phyloP scores from a whole-genome alignment of 2,113 vertebrate species.

The Leptobrachium ailaonicum region DNA sequence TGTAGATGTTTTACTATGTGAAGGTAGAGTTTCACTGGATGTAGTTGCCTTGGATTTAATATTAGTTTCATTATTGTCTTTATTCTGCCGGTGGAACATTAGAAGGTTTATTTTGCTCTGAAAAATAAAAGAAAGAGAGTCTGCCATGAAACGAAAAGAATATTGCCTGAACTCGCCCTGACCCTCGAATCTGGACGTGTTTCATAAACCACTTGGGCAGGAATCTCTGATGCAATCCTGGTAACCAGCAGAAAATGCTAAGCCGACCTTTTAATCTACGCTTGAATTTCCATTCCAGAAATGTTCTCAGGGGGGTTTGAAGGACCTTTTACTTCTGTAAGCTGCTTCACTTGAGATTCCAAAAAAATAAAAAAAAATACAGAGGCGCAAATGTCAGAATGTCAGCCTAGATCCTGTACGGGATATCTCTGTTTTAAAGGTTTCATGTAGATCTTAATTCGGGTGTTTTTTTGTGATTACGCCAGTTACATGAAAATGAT shows the following conservation, averaged over 20 bases:
- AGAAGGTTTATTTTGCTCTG: neutral
- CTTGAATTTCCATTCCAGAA: slow-evolving; percentile 50
- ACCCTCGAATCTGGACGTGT: slow-evolving; percentile 63
- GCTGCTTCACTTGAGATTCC: neutral
- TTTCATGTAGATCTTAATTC: too few relatives aligned
- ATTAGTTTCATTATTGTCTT: slow-evolving; percentile 18
- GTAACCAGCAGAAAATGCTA: slow-evolving; percentile 59
- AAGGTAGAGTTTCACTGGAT: neutral
- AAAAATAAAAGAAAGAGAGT: too few relatives aligned
- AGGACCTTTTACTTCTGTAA: neutral
- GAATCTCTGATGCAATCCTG: slow-evolving; percentile 58
- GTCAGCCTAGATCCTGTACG: too few relatives aligned
- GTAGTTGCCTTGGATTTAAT: neutral
- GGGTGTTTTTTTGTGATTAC: too few relatives aligned
- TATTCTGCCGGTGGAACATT: neutral
- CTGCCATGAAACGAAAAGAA: neutral
- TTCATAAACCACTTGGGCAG: slow-evolving; percentile 56
- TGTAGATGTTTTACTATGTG: too few relatives aligned
- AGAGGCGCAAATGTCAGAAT: too few relatives aligned
- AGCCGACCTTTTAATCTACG: slow-evolving; percentile 52
- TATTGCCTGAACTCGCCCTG: slow-evolving; percentile 63
- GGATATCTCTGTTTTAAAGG: too few relatives aligned
- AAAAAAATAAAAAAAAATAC: neutral
- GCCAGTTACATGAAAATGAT: too few relatives aligned
- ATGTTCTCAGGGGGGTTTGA: slow-evolving; percentile 43